Evolutionary conservation across 2,888 invertebrate genomes (phyloP), one percentile per base, ranked within the genome.

Genomic region (Ceramica pisi): DNA sequence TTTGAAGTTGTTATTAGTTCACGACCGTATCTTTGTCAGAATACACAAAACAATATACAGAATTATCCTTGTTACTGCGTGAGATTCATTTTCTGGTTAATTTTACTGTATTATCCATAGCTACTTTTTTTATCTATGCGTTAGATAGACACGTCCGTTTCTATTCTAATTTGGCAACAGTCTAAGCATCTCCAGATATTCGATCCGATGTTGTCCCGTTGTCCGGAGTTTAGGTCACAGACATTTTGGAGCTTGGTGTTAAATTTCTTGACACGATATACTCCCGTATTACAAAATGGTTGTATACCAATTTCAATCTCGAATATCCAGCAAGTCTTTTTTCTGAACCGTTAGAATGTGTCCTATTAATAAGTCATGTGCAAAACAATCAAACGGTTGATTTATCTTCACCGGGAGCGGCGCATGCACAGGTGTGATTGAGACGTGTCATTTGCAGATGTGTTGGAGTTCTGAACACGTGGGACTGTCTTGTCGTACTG

Each of bases 381-480:
- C 60, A 61, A 66, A 76, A 84, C 81, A 81, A 81, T 82, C 78
- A 76, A 70, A 63, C 67, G 78, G 51, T 70, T 71, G 74, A 81
- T 83, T 76, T 69, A 83, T 81, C 23, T 69, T 65, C 55, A 80
- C 48, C 35, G 68, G 56, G 63, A 65, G 55, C 59, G 31, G 55
- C 61, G 59, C 51, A 44, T 46, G 41, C 56, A 55, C 83, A 81
- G 83, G 81, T 83, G 81, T n/a, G 71, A 81, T 67, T 81, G 77
- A 83, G 35, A 55, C 56, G 69, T 62, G 79, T 82, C 79, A 57
- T 38, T 64, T 57, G 46, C 63, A 68, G 41, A 63, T 74, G 75
- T 66, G 19, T 46, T 46, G 48, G 57, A 53, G 46, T 44, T 55
- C 12, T 46, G 26, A 73, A 62, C 74, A 79, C 80, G 80, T 73